Percentiles rank a stretch among this genome's conserved stretches.
These are phyloP conservation scores for Anolis sagrei DNA, from an alignment of 2,113 vertebrate genomes.

Conservation along the genomic window DNA sequence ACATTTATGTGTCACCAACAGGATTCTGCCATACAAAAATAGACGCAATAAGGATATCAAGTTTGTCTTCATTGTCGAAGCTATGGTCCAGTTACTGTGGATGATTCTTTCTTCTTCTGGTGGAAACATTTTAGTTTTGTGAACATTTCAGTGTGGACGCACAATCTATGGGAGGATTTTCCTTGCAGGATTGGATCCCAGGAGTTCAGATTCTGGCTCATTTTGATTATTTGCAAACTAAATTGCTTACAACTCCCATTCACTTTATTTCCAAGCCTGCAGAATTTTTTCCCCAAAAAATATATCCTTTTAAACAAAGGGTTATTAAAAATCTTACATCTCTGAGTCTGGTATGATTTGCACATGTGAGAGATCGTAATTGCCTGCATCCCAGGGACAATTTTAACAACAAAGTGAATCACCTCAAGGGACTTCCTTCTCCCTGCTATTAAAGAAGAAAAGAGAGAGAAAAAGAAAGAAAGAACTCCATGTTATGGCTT, in stretches of 20 bases:
- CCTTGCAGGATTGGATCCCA: too few relatives aligned
- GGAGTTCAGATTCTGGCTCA: background rate
- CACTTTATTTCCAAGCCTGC: conserved; percentile 24
- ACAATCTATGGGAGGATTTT: background rate
- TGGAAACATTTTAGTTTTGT: background rate
- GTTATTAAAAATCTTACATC: conserved; percentile 53
- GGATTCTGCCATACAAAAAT: too few relatives aligned
- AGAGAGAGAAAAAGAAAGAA: conserved; percentile 55
- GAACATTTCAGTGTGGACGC: background rate
- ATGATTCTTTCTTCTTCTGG: background rate
- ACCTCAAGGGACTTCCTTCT: conserved; percentile 65
- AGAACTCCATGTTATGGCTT: conserved; percentile 62
- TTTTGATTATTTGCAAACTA: conserved; percentile 29
- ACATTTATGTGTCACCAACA: too few relatives aligned
- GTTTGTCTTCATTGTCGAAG: background rate
- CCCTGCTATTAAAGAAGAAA: conserved; percentile 64
- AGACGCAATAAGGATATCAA: too few relatives aligned
- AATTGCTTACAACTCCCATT: conserved; percentile 32
- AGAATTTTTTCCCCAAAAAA: background rate
- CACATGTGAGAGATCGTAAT: conserved; percentile 30
- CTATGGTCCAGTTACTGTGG: background rate
- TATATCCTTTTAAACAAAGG: background rate
- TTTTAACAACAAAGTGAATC: conserved; percentile 70
- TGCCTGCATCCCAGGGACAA: conserved; percentile 45
- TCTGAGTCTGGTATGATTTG: conserved; percentile 24